Evolutionary conservation across 1,140 invertebrate genomes (phyloP).

Genomic region (Glossosoma conforme): DNA sequence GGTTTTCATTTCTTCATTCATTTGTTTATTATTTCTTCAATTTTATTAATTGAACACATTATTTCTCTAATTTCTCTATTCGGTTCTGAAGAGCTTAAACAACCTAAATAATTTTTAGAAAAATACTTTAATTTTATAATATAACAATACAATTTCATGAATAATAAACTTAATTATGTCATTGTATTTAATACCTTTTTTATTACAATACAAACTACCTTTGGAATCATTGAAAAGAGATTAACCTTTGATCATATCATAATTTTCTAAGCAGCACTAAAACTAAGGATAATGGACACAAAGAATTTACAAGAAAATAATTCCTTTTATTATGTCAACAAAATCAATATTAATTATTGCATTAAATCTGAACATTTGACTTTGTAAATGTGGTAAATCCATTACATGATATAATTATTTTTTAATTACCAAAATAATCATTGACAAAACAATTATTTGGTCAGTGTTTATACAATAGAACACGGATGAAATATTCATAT

Average conservation of each 20-base stretch:
- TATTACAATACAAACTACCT: too few relatives aligned
- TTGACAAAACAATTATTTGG: not conserved
- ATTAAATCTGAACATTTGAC: not conserved
- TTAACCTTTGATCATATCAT: too few relatives aligned
- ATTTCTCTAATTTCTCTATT: not conserved
- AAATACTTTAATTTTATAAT: too few relatives aligned
- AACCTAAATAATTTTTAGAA: too few relatives aligned
- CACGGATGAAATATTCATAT: not conserved
- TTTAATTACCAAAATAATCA: not conserved
- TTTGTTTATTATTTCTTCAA: not conserved
- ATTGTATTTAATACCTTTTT: too few relatives aligned
- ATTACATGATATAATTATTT: not conserved
- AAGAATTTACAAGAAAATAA: too few relatives aligned
- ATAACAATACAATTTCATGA: too few relatives aligned
- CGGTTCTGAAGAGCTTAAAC: not conserved
- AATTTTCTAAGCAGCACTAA: too few relatives aligned
- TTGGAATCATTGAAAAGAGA: too few relatives aligned
- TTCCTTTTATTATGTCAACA: too few relatives aligned
- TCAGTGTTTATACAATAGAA: not conserved
- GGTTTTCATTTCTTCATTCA: not conserved
- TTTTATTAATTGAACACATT: not conserved
- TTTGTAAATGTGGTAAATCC: not conserved
- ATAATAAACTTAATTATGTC: too few relatives aligned
- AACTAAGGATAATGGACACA: too few relatives aligned
- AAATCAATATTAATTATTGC: not conserved